Conservation (phyloP, 2,888 invertebrate genomes). For the Cerastis rubricosa region DNA sequence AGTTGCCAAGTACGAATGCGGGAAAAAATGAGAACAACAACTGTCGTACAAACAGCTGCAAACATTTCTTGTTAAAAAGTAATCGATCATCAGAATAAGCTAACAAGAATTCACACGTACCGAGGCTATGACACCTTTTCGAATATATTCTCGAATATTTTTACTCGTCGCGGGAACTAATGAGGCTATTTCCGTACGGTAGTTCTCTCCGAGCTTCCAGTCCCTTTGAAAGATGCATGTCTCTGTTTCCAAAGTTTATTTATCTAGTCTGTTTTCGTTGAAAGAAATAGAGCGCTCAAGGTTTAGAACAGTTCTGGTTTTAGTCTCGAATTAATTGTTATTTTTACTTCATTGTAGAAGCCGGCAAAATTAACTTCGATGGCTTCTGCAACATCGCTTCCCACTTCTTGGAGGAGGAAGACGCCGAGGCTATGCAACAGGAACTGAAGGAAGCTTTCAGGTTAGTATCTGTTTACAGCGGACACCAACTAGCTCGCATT, state of each 20-base stretch:
- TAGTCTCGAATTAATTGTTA: conserved; percentile 51
- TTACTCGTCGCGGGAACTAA: conserved; percentile 82
- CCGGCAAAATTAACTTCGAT: conserved; percentile 98
- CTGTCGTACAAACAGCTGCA: conserved; percentile 68
- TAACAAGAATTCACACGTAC: conserved; percentile 70
- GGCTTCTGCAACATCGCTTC: conserved; percentile 98
- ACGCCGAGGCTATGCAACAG: conserved; percentile 98
- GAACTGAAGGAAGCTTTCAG: conserved; percentile 99
- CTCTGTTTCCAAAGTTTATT: conserved; percentile 72
- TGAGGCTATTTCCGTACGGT: conserved; percentile 83
- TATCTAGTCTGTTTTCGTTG: conserved; percentile 65
- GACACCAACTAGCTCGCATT: neutral
- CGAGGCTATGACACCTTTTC: conserved; percentile 79
- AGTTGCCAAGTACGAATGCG: conserved; percentile 37
- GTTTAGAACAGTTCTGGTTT: conserved; percentile 53
- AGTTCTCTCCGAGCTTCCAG: conserved; percentile 64
- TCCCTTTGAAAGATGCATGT: conserved; percentile 72
- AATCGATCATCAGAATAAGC: conserved; percentile 75
- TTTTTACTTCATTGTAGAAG: conserved; percentile 86
- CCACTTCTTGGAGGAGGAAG: conserved; percentile 98
- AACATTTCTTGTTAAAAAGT: conserved; percentile 70
- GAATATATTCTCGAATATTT: conserved; percentile 85
- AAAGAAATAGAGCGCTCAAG: conserved; percentile 63
- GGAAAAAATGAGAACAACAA: conserved; percentile 53
- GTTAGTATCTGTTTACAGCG: conserved; percentile 68